Evolutionary conservation across 2,797 vertebrate genomes (phyloP).

Genomic region (Alectoris magna): DNA sequence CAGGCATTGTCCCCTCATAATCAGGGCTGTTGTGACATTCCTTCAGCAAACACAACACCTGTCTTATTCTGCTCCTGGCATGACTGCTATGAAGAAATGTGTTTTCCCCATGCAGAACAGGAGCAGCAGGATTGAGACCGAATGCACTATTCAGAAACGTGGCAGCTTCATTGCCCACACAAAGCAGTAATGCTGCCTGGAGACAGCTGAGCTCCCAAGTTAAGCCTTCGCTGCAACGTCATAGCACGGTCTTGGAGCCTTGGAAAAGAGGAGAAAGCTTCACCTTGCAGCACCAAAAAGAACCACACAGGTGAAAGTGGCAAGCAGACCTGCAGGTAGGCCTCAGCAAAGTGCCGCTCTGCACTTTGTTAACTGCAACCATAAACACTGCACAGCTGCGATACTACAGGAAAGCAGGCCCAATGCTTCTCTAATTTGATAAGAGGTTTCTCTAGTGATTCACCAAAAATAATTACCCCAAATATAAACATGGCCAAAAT

Average conservation of each 20-base stretch:
- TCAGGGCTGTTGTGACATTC: background rate
- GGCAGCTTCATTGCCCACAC: slow-evolving; percentile 6
- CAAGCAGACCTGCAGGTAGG: background rate
- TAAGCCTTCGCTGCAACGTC: slow-evolving; percentile 16
- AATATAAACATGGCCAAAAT: slow-evolving; percentile 42
- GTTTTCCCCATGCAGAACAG: slow-evolving; percentile 20
- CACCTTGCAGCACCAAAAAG: slow-evolving; percentile 4
- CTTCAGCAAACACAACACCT: slow-evolving; percentile 9
- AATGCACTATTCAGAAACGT: slow-evolving; percentile 36
- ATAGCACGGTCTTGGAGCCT: background rate
- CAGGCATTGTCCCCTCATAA: background rate
- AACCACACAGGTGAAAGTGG: background rate
- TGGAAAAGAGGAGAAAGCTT: background rate
- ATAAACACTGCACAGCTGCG: background rate
- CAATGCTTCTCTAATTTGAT: slow-evolving; percentile 33
- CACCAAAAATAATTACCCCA: slow-evolving; percentile 42
- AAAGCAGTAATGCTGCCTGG: slow-evolving; percentile 22
- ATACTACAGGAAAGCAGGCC: slow-evolving; percentile 2
- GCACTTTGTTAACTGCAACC: background rate
- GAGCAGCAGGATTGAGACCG: slow-evolving; percentile 18
- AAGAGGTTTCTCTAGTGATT: slow-evolving; percentile 41
- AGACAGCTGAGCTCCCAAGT: slow-evolving; percentile 22
- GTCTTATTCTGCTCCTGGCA: slow-evolving; percentile 34
- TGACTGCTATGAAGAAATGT: slow-evolving; percentile 26
- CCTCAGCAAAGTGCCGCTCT: background rate